These are phyloP conservation scores for Habrosyne pyritoides DNA, from an alignment of 2,888 invertebrate species.

Conservation along the genomic window DNA sequence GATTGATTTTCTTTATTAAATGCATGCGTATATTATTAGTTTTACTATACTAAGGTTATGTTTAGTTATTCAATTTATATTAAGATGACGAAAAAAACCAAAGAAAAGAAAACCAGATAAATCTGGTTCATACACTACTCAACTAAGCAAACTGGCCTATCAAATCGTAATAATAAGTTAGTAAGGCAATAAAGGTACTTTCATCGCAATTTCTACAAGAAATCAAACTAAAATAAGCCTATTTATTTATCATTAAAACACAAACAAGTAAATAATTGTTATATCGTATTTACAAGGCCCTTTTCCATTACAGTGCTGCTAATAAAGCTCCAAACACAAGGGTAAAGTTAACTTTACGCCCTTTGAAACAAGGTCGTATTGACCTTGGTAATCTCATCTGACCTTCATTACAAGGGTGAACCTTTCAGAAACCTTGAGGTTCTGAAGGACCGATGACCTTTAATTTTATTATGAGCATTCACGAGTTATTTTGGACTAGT, in stretches of 20 bases:
- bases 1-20: too few relatives aligned
- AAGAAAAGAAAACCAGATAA: too few relatives aligned
- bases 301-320: neutral
- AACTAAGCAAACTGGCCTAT: too few relatives aligned
- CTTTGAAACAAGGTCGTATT: slow-evolving; percentile 13
- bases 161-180: too few relatives aligned
- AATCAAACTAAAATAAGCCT: too few relatives aligned
- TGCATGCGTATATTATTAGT: too few relatives aligned
- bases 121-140: too few relatives aligned
- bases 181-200: too few relatives aligned
- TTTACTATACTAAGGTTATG: too few relatives aligned
- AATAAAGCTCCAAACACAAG: neutral
- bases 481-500: neutral
- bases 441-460: slow-evolving; percentile 41
- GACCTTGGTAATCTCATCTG: slow-evolving; percentile 49
- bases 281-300: neutral
- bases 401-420: slow-evolving; percentile 38
- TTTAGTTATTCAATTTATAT: too few relatives aligned
- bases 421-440: slow-evolving; percentile 20
- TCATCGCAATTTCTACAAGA: too few relatives aligned
- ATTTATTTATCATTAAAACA: neutral
- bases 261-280: neutral
- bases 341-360: neutral
- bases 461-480: slow-evolving; percentile 16
- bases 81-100: too few relatives aligned